These are phyloP conservation scores for Dicerorhinus sumatrensis DNA, from an alignment of 2,113 vertebrate genomes.

Conservation along the genomic window DNA sequence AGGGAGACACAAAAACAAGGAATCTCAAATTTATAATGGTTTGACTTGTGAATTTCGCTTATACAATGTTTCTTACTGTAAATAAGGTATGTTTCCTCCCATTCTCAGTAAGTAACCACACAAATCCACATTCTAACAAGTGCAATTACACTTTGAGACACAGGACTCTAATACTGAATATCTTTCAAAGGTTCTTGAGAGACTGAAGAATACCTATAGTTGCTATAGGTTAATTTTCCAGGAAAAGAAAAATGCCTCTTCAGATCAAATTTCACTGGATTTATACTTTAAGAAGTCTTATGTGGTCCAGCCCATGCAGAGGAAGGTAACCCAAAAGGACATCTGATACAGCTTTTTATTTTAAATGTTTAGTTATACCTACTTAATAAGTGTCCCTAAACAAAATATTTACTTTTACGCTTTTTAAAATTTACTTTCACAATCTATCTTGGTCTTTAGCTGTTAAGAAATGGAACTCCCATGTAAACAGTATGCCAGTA, in stretches of 20 bases:
- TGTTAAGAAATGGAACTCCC: not conserved
- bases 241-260: slow-evolving; percentile 54
- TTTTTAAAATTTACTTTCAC: slow-evolving; percentile 2
- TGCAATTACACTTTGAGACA: slow-evolving; percentile 4
- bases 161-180: slow-evolving; percentile 14
- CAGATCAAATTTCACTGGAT: slow-evolving; percentile 34
- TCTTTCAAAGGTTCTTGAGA: slow-evolving; percentile 31
- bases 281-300: slow-evolving; percentile 33
- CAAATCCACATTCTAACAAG: slow-evolving; percentile 11
- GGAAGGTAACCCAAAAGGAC: not conserved
- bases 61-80: not conserved
- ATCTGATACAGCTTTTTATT: not conserved
- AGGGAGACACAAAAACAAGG: slow-evolving; percentile 4
- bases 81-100: not conserved
- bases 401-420: slow-evolving; percentile 1
- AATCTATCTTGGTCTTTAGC: slow-evolving; percentile 18
- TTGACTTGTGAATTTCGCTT: not conserved
- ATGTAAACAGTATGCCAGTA: not conserved
- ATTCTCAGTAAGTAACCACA: slow-evolving; percentile 6
- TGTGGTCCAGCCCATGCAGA: not conserved
- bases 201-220: not conserved
- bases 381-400: not conserved
- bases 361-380: slow-evolving; percentile 30
- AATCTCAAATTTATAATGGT: not conserved
- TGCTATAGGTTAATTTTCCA: slow-evolving; percentile 33